These are phyloP conservation scores for Leptatherina wallacei DNA, from an alignment of 2,797 vertebrate genomes.

Conservation along the genomic window DNA sequence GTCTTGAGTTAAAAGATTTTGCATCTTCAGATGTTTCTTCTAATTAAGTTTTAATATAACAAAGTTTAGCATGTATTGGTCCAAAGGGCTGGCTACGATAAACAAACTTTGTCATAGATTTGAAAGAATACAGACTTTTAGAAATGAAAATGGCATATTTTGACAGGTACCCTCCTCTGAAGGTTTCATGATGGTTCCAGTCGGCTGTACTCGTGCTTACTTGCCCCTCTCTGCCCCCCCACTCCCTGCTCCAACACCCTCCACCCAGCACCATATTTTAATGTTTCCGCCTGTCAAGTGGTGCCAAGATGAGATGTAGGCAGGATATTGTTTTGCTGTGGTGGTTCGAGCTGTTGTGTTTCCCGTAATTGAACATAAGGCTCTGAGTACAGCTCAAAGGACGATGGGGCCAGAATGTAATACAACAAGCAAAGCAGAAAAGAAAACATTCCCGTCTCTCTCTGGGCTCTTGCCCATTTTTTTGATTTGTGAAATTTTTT, in stretches of 20 bases:
- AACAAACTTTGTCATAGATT: slow-evolving; percentile 48
- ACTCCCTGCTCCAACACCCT: slow-evolving; percentile 23
- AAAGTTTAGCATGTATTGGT: slow-evolving; percentile 32
- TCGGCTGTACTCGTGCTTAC: slow-evolving; percentile 32
- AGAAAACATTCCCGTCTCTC: slow-evolving; percentile 65
- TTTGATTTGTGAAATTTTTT: slow-evolving; percentile 19
- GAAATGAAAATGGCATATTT: slow-evolving; percentile 28
- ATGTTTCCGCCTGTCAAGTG: slow-evolving; percentile 75
- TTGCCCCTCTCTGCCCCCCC: slow-evolving; percentile 11
- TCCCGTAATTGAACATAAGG: slow-evolving; percentile 85
- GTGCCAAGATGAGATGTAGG: slow-evolving; percentile 72
- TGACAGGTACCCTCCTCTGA: slow-evolving; percentile 16
- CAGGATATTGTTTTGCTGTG: slow-evolving; percentile 78
- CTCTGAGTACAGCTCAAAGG: slow-evolving; percentile 71
- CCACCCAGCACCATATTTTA: slow-evolving; percentile 52
- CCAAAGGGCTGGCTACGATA: slow-evolving; percentile 36
- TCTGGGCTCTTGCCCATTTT: slow-evolving; percentile 12
- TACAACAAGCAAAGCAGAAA: slow-evolving; percentile 60
- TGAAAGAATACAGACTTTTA: slow-evolving; percentile 36
- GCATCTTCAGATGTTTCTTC: slow-evolving; percentile 47
- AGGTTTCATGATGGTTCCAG: slow-evolving; percentile 55
- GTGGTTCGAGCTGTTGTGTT: slow-evolving; percentile 70
- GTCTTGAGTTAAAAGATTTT: slow-evolving; percentile 59
- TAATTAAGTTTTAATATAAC: slow-evolving; percentile 65
- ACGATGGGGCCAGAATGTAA: slow-evolving; percentile 74